Conservation (phyloP, 2,888 invertebrate species). For the Acanthococcus lagerstroemiae region DNA sequence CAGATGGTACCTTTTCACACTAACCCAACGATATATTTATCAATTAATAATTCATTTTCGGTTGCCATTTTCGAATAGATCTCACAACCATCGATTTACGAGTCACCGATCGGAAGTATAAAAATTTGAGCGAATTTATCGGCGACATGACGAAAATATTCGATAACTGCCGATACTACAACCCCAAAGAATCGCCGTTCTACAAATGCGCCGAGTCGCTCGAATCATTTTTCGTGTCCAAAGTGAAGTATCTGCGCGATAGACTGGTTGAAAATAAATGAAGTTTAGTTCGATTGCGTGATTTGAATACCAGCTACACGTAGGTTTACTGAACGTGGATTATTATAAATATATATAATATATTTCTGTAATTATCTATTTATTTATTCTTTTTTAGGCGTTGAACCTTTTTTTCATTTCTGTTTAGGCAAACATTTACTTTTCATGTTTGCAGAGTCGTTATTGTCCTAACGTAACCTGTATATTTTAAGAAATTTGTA, state of each 20-base stretch:
- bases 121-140: constrained; percentile 85
- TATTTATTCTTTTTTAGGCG: no score
- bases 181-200: constrained; percentile 89
- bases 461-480: no score
- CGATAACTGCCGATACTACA: constrained; percentile 97
- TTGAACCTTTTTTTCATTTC: no score
- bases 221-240: constrained; percentile 90
- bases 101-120: constrained; percentile 71
- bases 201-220: constrained; percentile 92
- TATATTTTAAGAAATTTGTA: no score
- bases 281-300: no score
- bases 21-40: no score
- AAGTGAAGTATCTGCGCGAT: constrained; percentile 78
- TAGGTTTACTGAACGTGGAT: neutral
- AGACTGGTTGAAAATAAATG: constrained; percentile 43
- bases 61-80: constrained; percentile 53
- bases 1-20: no score
- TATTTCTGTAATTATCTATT: no score
- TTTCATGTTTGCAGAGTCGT: no score
- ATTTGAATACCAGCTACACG: neutral
- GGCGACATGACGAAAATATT: constrained; percentile 97
- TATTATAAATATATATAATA: neutral
- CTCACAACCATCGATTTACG: constrained; percentile 82
- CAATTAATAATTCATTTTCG: neutral
- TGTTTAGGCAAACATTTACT: no score